Base-by-base conservation (phyloP, 2,888 invertebrate species). In the Hypena proboscidalis region DNA sequence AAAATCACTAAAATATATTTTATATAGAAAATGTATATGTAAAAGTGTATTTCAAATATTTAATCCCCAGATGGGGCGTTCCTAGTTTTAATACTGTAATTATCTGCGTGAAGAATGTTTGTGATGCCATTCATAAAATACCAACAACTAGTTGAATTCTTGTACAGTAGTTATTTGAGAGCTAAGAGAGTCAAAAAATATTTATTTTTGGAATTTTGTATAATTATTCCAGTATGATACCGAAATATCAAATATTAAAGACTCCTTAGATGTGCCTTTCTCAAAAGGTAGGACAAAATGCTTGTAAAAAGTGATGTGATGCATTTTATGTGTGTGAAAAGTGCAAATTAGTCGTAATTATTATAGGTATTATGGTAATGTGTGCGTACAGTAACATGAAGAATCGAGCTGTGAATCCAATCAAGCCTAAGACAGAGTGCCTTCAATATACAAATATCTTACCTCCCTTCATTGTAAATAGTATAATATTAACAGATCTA, bases 331-430 rank as follows among this genome's bases (percentile, higher is more conserved):
- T 38, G 53, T 55, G 42, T 58, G 42, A 22, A 17, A 49, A 56
- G 62, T 64, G 63, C 61, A 58, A 64, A 64, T 52, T 64, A 64
- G 58, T 48, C n/a, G 13, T 64, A 61, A 48, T 47, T 48, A 43
- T 39, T 43, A 20, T 49, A 43, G 43, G 35, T 47, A 47, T 47
- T 45, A 39, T 17, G 19, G 43, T 47, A 40, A 53, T 50, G 57
- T 8, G 53, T 61, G 38, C 52, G 63, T 61, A 56, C 53, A 56
- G 49, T 33, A 23, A 45, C 43, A 17, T 46, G 14, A 20, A 20
- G 6, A 38, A 25, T 10, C n/a, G 8, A 14, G 7, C 13, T 34
- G 17, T 34, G 15, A 21, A 30, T 13, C 11, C 3, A 26, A 32
- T 17, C 5, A 21, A 11, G 9, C 30, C 17, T 23, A 9, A 19